Percentiles rank a stretch among this genome's conserved stretches.
Conservation (phyloP, 2,888 invertebrate species). For the Furcula furcula region DNA sequence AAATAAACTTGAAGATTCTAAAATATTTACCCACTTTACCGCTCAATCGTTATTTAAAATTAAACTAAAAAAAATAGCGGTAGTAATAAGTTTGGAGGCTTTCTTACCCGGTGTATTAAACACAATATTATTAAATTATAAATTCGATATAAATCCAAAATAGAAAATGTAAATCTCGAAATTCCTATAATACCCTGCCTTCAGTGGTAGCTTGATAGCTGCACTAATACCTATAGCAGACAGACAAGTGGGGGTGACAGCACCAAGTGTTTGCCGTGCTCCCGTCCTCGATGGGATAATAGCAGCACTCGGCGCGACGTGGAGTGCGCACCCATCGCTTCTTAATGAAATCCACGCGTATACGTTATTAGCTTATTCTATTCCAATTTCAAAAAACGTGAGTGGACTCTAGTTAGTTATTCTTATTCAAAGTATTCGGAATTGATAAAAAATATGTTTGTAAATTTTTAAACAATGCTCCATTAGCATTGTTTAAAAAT, state of each 20-base stretch:
- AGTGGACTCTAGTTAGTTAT: conserved; percentile 13
- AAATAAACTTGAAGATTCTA: neutral
- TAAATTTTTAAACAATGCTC: too few relatives aligned
- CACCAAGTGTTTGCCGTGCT: conserved; percentile 61
- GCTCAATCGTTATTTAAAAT: too few relatives aligned
- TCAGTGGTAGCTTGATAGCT: conserved; percentile 8
- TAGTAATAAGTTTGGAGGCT: too few relatives aligned
- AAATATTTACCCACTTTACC: neutral
- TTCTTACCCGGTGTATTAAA: too few relatives aligned
- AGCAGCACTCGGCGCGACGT: conserved; percentile 48
- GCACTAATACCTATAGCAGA: conserved; percentile 28
- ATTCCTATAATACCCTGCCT: neutral
- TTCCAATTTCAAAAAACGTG: conserved; percentile 23
- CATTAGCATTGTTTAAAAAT: too few relatives aligned
- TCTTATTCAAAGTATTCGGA: too few relatives aligned
- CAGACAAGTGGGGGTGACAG: conserved; percentile 41
- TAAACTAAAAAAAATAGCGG: too few relatives aligned
- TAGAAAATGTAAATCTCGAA: too few relatives aligned
- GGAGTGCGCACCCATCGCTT: conserved; percentile 33
- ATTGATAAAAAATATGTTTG: too few relatives aligned
- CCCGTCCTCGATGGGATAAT: conserved; percentile 68
- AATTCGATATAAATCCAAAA: too few relatives aligned
- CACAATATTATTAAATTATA: too few relatives aligned
- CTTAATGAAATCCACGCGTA: conserved; percentile 58
- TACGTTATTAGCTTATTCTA: conserved; percentile 42